phyloP scores from a whole-genome alignment of 1,140 invertebrate genomes.

The Chymomyza costata region DNA sequence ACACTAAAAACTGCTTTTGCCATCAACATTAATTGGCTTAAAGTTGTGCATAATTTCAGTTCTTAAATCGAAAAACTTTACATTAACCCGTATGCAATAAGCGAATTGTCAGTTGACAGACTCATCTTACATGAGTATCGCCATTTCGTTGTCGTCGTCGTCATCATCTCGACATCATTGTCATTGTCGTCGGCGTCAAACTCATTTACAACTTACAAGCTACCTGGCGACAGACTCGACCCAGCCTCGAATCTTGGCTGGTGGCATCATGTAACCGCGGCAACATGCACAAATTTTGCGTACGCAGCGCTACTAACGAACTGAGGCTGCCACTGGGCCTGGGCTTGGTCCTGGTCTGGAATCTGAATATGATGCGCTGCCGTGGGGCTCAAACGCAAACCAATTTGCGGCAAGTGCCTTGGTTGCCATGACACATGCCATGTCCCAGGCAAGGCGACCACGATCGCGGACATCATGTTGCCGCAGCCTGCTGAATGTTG shows the following conservation, averaged over 20 bases:
- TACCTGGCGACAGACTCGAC: conserved; percentile 28
- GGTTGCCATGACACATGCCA: conserved; percentile 63
- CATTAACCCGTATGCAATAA: no score
- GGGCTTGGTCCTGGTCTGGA: no score
- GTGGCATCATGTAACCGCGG: conserved; percentile 21
- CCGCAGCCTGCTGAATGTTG: conserved; percentile 21
- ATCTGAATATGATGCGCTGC: no score
- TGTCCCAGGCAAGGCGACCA: conserved; percentile 25
- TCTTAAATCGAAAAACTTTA: no score
- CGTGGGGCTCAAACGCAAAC: conserved; percentile 51
- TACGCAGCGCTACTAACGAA: conserved; percentile 54
- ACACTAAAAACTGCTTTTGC: no score
- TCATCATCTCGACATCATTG: conserved; percentile 4
- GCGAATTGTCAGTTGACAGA: no score
- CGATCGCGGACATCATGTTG: conserved; percentile 7
- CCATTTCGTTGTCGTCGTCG: background rate
- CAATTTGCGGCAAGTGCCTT: conserved; percentile 69
- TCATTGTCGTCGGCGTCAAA: conserved; percentile 28
- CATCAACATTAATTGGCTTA: no score
- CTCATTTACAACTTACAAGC: conserved; percentile 36
- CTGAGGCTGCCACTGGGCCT: conserved; percentile 6
- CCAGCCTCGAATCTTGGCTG: conserved; percentile 2
- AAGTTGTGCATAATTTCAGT: no score
- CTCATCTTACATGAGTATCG: conserved; percentile 11
- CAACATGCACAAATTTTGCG: conserved; percentile 52